A percentile compares a stretch with the other conserved stretches of the same genome.
Conservation (phyloP, 2,888 invertebrate genomes). For the Rapana venosa region DNA sequence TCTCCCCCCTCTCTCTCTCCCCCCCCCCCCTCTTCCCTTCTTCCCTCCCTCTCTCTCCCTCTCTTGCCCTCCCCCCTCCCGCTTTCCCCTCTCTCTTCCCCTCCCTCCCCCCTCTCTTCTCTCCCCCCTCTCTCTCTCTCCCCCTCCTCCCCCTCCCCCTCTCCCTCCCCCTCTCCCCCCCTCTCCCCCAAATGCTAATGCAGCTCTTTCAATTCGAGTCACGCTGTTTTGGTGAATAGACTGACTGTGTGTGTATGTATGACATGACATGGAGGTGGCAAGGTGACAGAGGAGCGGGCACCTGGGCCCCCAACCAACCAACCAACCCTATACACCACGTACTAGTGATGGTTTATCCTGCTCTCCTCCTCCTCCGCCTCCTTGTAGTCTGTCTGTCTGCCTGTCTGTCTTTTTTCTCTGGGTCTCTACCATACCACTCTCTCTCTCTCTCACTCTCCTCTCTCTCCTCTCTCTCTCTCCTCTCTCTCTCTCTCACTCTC, state of each 20-base stretch:
- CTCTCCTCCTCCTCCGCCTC: not conserved
- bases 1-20: not conserved
- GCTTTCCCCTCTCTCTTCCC: not conserved
- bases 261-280: too few relatives aligned
- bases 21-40: not conserved
- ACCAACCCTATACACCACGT: too few relatives aligned
- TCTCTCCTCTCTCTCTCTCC: too few relatives aligned
- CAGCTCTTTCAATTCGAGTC: too few relatives aligned
- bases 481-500: not conserved
- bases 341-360: not conserved
- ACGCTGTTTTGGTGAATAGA: too few relatives aligned
- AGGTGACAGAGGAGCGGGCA: too few relatives aligned
- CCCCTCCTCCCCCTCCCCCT: not conserved
- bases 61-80: not conserved
- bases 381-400: not conserved
- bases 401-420: too few relatives aligned
- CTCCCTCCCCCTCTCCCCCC: slow-evolving; percentile 16
- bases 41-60: not conserved
- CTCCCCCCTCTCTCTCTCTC: slow-evolving; percentile 8
- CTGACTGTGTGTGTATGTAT: too few relatives aligned
- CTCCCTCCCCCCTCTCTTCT: not conserved
- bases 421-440: too few relatives aligned
- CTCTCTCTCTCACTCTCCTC: too few relatives aligned
- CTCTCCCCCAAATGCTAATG: slow-evolving; percentile 1
- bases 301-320: too few relatives aligned